phyloP scores from a whole-genome alignment of 1,140 invertebrate genomes.

The Micrasema minimum region DNA sequence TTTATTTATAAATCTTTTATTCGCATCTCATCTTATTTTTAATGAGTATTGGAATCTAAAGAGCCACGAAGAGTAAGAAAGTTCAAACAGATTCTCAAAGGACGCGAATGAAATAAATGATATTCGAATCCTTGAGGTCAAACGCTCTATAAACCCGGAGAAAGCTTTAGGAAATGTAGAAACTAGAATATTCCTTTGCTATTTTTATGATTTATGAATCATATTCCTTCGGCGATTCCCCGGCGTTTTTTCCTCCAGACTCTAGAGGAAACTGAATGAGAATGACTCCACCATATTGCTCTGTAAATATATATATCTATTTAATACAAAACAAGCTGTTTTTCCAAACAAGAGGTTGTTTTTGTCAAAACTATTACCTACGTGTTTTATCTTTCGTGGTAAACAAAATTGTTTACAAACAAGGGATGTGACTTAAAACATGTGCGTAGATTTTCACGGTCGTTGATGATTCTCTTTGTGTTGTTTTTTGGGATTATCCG shows the following conservation, averaged over 20 bases:
- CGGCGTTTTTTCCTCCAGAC: neutral
- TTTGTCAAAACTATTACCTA: too few species aligned
- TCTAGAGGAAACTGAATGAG: too few species aligned
- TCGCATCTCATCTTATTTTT: too few species aligned
- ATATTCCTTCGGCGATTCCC: neutral
- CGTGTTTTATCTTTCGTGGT: too few species aligned
- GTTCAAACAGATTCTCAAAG: constrained; percentile 7
- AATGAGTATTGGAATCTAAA: neutral
- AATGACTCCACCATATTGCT: neutral
- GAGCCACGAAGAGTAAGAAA: neutral
- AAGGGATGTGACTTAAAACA: too few species aligned
- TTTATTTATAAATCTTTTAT: too few species aligned
- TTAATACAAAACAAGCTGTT: too few species aligned
- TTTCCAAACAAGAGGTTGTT: too few species aligned
- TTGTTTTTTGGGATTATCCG: too few species aligned
- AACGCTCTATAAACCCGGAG: constrained; percentile 11
- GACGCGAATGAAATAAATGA: constrained; percentile 4
- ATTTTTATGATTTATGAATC: constrained; percentile 10
- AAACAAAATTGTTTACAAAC: too few species aligned
- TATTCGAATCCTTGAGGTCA: neutral
- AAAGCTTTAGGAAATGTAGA: neutral
- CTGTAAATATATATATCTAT: neutral
- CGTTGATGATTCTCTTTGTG: too few species aligned
- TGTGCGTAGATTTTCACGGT: too few species aligned
- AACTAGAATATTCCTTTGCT: constrained; percentile 1